phyloP scores from a whole-genome alignment of 2,888 invertebrate species.

The Erannis defoliaria region DNA sequence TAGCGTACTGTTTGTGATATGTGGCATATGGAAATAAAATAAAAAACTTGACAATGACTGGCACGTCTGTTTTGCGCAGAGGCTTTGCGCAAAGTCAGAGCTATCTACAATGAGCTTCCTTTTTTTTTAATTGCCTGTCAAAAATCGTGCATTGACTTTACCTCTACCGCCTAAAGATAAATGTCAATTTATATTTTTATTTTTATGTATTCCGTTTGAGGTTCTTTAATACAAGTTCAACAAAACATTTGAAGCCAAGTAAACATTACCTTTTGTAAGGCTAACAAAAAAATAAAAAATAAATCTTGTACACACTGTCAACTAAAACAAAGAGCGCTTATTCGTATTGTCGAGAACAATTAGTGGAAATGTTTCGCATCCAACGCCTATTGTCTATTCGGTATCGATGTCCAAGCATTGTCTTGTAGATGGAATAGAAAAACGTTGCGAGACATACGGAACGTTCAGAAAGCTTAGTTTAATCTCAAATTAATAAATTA shows the following conservation, averaged over 20 bases:
- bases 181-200: not conserved
- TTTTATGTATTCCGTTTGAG: not conserved
- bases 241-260: not conserved
- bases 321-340: slow-evolving; percentile 22
- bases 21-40: too few relatives aligned
- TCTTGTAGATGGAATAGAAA: slow-evolving; percentile 46
- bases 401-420: slow-evolving; percentile 51
- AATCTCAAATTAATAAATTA: not conserved
- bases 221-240: not conserved
- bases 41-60: too few relatives aligned
- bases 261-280: slow-evolving; percentile 7
- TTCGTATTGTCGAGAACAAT: slow-evolving; percentile 44
- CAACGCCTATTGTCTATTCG: slow-evolving; percentile 33
- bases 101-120: too few relatives aligned
- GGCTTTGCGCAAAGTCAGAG: too few relatives aligned
- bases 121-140: too few relatives aligned
- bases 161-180: too few relatives aligned
- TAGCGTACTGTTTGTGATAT: too few relatives aligned
- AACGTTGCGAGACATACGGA: slow-evolving; percentile 35
- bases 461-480: not conserved
- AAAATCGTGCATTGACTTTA: too few relatives aligned
- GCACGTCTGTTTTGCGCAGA: too few relatives aligned
- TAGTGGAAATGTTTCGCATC: slow-evolving; percentile 37
- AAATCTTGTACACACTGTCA: slow-evolving; percentile 15
- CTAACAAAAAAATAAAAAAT: not conserved